A percentile compares a stretch with the other conserved stretches of the same genome.
These are phyloP conservation scores for Mamestra brassicae DNA, from an alignment of 2,888 invertebrate genomes.

Conservation along the genomic window DNA sequence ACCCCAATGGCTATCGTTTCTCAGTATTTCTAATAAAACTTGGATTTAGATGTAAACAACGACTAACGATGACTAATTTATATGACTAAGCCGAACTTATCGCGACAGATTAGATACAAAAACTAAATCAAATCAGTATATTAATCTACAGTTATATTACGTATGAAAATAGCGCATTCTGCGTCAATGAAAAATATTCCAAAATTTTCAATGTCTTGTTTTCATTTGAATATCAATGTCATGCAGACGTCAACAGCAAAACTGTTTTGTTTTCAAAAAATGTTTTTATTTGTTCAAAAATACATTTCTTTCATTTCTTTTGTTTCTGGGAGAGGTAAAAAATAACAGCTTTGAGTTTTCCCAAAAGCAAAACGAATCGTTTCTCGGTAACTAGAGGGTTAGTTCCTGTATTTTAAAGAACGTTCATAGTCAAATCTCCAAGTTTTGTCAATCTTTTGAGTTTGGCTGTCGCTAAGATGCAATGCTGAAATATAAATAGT, in stretches of 20 bases:
- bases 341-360: background rate
- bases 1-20: conserved; percentile 12
- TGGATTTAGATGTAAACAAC: conserved; percentile 15
- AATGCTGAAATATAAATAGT: no score
- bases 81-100: conserved; percentile 16
- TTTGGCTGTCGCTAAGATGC: no score
- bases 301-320: background rate
- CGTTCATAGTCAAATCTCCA: no score
- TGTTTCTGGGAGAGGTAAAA: background rate
- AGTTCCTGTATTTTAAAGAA: background rate
- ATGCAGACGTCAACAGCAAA: conserved; percentile 5
- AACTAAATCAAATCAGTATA: conserved; percentile 9
- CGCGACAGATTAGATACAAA: conserved; percentile 11
- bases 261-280: background rate
- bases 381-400: no score
- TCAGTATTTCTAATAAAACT: conserved; percentile 21
- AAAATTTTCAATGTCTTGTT: background rate
- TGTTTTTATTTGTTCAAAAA: background rate
- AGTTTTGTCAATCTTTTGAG: no score
- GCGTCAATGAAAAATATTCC: background rate
- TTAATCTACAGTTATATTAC: conserved; percentile 4
- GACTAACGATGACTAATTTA: conserved; percentile 25
- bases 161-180: background rate
- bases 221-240: conserved; percentile 23
- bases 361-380: background rate